These are phyloP conservation scores for Sapayoa aenigma DNA, from an alignment of 2,113 vertebrate genomes.

Conservation along the genomic window DNA sequence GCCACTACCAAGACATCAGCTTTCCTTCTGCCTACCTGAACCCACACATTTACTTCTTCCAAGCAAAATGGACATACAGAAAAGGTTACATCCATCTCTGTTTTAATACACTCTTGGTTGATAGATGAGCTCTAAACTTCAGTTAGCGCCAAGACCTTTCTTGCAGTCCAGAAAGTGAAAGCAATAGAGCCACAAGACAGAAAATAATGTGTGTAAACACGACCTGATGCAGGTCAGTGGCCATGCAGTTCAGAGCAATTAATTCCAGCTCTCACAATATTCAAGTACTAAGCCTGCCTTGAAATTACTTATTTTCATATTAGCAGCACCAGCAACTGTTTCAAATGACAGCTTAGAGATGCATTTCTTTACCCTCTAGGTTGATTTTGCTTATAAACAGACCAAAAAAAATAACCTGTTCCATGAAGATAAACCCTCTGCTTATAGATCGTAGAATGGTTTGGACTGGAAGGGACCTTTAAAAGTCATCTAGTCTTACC, in stretches of 20 bases:
- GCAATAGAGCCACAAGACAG: not conserved
- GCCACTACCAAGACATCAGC: too few species aligned
- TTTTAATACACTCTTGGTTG: not conserved
- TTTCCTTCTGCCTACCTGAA: not conserved
- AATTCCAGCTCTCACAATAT: constrained; percentile 10
- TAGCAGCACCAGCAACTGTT: not conserved
- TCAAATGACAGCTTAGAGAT: not conserved
- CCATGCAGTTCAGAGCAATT: not conserved
- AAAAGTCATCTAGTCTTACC: not conserved
- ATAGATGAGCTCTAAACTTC: not conserved
- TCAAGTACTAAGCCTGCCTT: not conserved
- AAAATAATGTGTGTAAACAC: not conserved
- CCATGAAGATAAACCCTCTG: not conserved
- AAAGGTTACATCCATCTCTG: not conserved
- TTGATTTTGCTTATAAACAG: not conserved
- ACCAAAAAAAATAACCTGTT: not conserved
- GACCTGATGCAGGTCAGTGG: constrained; percentile 15
- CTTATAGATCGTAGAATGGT: not conserved
- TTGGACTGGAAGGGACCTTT: not conserved
- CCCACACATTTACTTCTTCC: not conserved
- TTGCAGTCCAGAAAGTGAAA: not conserved
- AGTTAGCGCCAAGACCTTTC: not conserved
- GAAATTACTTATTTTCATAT: not conserved
- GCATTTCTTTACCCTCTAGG: not conserved
- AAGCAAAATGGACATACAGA: not conserved